Evolutionary conservation across 2,113 vertebrate genomes (phyloP).

Genomic region (Phylloscopus whistleri): DNA sequence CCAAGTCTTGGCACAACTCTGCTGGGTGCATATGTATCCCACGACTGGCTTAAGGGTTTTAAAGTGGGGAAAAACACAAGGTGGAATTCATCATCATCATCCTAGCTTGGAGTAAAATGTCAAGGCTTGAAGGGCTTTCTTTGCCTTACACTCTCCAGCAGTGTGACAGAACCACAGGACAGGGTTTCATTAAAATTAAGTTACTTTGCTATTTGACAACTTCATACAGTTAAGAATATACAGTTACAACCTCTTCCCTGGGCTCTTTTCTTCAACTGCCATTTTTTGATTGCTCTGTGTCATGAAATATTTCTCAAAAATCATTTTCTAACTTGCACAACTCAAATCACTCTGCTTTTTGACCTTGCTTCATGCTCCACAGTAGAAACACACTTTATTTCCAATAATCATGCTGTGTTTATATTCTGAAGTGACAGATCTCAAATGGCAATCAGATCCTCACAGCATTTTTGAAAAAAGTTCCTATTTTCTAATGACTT

Average conservation of each 20-base stretch:
- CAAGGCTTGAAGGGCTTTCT: not conserved
- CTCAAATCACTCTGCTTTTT: not conserved
- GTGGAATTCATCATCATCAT: not conserved
- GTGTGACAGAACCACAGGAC: not conserved
- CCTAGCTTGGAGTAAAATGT: not conserved
- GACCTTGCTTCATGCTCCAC: not conserved
- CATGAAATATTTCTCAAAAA: not conserved
- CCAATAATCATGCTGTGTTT: not conserved
- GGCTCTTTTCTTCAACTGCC: not conserved
- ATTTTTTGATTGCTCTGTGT: not conserved
- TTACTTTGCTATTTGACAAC: not conserved
- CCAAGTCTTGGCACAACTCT: not conserved
- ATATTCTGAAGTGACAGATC: not conserved
- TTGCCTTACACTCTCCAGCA: not conserved
- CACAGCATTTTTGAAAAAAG: not conserved
- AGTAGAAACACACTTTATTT: not conserved
- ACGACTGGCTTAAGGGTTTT: not conserved
- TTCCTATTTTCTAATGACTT: not conserved
- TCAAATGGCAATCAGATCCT: not conserved
- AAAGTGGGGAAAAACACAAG: not conserved
- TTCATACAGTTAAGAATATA: not conserved
- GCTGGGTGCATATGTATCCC: not conserved
- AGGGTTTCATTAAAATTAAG: slow-evolving; percentile 1
- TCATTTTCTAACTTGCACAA: not conserved
- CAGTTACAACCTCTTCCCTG: not conserved